Percentiles rank a stretch among this genome's conserved stretches.
Evolutionary conservation across 2,888 invertebrate species (phyloP).

Genomic region (Papilio demoleus): DNA sequence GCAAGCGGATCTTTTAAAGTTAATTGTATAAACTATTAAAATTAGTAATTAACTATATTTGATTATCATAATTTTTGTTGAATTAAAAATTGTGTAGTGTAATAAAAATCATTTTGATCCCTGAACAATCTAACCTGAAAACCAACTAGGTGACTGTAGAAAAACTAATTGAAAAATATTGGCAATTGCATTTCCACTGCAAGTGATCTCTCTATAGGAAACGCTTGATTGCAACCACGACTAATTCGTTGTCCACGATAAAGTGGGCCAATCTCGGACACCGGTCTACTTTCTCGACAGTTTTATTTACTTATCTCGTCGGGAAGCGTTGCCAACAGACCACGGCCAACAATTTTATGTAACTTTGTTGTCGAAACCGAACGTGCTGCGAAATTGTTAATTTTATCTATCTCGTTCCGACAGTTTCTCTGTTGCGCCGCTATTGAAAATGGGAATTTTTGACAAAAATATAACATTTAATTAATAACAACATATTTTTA

Average conservation of each 20-base stretch:
- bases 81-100: too few relatives aligned
- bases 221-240: constrained; percentile 74
- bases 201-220: constrained; percentile 74
- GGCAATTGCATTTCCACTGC: constrained; percentile 67
- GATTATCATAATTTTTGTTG: too few relatives aligned
- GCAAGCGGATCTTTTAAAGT: too few relatives aligned
- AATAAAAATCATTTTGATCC: too few relatives aligned
- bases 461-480: constrained; percentile 25
- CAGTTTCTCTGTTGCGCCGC: constrained; percentile 21
- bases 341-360: constrained; percentile 76
- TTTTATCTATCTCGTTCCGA: constrained; percentile 48
- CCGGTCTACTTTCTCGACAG: constrained; percentile 79
- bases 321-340: constrained; percentile 75
- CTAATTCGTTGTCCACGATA: constrained; percentile 71
- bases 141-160: constrained; percentile 15
- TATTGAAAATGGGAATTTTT: constrained; percentile 30
- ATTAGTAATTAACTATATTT: too few relatives aligned
- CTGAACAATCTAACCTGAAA: background rate
- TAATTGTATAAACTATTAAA: too few relatives aligned
- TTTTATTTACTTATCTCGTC: constrained; percentile 72
- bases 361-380: constrained; percentile 80
- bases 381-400: constrained; percentile 58
- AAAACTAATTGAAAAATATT: constrained; percentile 64
- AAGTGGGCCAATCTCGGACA: constrained; percentile 78
- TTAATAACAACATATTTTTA: constrained; percentile 51